Evolutionary conservation across 2,113 vertebrate species (phyloP).

Genomic region (Rafetus swinhoei): DNA sequence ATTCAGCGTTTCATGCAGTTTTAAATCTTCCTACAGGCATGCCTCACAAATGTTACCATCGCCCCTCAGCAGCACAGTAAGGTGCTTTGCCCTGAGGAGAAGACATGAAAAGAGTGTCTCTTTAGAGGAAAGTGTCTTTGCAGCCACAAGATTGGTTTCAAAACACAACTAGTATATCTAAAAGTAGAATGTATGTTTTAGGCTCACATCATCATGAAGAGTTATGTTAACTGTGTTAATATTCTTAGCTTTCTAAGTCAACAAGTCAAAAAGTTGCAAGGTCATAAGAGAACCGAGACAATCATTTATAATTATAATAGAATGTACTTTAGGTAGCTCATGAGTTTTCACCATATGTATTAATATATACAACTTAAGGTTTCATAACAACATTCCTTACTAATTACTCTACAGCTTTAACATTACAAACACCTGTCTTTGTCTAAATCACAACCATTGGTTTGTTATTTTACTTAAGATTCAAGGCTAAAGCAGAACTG

Average conservation of each 20-base stretch:
- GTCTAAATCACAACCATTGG: background rate
- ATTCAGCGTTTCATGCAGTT: background rate
- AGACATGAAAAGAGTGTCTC: background rate
- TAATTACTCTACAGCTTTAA: background rate
- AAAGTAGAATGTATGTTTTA: background rate
- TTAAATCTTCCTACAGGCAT: background rate
- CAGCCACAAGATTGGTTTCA: background rate
- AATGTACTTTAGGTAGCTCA: accelerated
- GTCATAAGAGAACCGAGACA: background rate
- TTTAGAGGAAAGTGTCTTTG: background rate
- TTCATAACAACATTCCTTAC: background rate
- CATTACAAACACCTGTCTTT: background rate
- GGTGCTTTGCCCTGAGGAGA: background rate
- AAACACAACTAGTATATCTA: background rate
- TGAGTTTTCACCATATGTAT: background rate
- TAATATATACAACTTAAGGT: background rate
- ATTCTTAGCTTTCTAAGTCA: background rate
- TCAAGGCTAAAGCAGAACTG: background rate
- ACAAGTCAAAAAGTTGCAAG: background rate
- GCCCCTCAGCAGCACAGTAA: background rate
- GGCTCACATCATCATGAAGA: background rate
- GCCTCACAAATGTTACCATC: background rate
- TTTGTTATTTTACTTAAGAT: background rate
- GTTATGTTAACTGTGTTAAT: background rate
- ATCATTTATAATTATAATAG: background rate